These are phyloP conservation scores for Lathronympha strigana DNA, from an alignment of 2,888 invertebrate genomes.

Conservation along the genomic window DNA sequence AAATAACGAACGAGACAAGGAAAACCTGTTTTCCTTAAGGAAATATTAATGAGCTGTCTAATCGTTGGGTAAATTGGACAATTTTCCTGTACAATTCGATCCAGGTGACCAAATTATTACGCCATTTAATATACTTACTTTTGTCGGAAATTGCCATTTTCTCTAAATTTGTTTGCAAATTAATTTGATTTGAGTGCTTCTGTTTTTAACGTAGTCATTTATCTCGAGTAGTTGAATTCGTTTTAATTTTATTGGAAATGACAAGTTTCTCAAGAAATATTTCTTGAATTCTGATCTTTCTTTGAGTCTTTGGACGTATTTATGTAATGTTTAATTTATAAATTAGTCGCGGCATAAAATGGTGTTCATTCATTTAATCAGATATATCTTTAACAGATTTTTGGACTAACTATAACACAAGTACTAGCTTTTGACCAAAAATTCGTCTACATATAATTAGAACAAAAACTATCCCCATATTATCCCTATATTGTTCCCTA, in stretches of 20 bases:
- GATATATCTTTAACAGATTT: no score
- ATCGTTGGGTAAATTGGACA: conserved; percentile 33
- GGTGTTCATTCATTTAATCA: no score
- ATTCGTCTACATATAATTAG: no score
- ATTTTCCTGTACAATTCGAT: conserved; percentile 35
- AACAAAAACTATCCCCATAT: no score
- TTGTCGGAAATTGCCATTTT: not conserved
- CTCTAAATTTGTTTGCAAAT: conserved; percentile 11
- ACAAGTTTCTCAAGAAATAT: not conserved
- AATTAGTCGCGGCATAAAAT: no score
- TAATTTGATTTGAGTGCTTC: not conserved
- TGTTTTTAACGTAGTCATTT: conserved; percentile 8
- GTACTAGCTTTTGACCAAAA: no score
- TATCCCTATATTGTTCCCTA: no score
- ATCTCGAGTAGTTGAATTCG: conserved; percentile 1
- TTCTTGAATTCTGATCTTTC: not conserved
- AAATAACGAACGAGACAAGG: conserved; percentile 16
- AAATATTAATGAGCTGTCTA: conserved; percentile 37
- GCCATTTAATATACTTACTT: conserved; percentile 24
- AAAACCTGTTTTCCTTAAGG: conserved; percentile 14
- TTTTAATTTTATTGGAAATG: not conserved
- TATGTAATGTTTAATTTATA: no score
- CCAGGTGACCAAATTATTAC: conserved; percentile 18
- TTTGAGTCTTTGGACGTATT: not conserved
- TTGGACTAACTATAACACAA: no score